phyloP scores from a whole-genome alignment of 92 coral and sea anemone species.

The Muricea muricata region DNA sequence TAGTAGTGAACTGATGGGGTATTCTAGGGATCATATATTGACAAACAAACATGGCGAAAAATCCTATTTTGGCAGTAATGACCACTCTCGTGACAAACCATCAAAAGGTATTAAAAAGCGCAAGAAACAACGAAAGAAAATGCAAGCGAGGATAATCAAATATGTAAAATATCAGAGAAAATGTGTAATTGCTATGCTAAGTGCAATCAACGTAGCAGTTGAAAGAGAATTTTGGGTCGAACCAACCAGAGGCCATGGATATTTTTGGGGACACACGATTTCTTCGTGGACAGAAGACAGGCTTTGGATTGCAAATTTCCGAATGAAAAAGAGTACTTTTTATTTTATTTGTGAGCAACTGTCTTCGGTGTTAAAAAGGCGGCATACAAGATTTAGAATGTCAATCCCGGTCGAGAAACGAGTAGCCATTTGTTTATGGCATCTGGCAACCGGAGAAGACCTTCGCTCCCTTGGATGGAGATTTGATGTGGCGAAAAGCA shows the following conservation, averaged over 20 bases:
- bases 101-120: background rate
- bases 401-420: slow-evolving; percentile 38
- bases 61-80: background rate
- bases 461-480: slow-evolving; percentile 8
- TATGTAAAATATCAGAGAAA: background rate
- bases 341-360: slow-evolving; percentile 44
- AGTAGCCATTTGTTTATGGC: slow-evolving; percentile 53
- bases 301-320: slow-evolving; percentile 49
- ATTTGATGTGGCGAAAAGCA: slow-evolving; percentile 15
- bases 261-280: too few species aligned
- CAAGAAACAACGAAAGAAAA: background rate
- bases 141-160: background rate
- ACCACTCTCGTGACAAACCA: background rate
- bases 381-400: slow-evolving; percentile 41
- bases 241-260: slow-evolving; percentile 25
- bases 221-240: slow-evolving; percentile 29
- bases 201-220: background rate
- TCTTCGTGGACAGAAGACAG: slow-evolving; percentile 2
- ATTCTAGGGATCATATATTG: too few species aligned
- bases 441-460: slow-evolving; percentile 58
- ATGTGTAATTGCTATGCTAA: slow-evolving; percentile 9
- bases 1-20: too few species aligned
- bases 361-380: slow-evolving; percentile 26
- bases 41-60: background rate
- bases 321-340: slow-evolving; percentile 53